These are phyloP conservation scores for Styela plicata DNA, from an alignment of 23 tunicate genomes.

Conservation along the genomic window DNA sequence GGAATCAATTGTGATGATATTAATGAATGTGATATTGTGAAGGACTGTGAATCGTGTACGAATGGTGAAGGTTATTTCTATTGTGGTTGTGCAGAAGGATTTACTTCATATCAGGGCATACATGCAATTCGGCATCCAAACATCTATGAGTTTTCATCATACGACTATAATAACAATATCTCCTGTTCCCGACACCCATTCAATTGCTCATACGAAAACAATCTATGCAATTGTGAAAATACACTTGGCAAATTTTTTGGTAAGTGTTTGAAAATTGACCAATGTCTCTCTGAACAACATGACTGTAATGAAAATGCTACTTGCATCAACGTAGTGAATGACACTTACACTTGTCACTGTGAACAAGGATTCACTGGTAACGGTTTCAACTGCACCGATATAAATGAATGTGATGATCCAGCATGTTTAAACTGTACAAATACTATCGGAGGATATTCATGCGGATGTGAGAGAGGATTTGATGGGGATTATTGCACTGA, in stretches of 20 bases:
- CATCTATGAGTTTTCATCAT: background rate
- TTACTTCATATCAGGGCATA: background rate
- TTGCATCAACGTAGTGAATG: background rate
- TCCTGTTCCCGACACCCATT: background rate
- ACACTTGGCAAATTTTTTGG: background rate
- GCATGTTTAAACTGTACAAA: background rate
- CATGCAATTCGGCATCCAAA: background rate
- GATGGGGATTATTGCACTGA: background rate
- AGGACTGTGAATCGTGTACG: background rate
- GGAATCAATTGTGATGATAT: constrained; percentile 20
- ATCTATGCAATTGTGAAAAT: background rate
- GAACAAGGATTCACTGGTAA: background rate
- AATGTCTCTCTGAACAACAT: background rate
- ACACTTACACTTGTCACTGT: background rate
- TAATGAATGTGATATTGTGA: constrained; percentile 21
- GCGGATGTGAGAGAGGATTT: background rate
- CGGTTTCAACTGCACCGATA: background rate
- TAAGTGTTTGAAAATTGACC: background rate
- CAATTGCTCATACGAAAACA: background rate
- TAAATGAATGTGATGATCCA: background rate
- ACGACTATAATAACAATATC: background rate
- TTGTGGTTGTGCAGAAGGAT: background rate
- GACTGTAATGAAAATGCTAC: background rate
- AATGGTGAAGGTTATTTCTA: background rate
- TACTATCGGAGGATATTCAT: background rate